Evolutionary conservation across 1,140 invertebrate species (phyloP).

Genomic region (Drosophila bipectinata): DNA sequence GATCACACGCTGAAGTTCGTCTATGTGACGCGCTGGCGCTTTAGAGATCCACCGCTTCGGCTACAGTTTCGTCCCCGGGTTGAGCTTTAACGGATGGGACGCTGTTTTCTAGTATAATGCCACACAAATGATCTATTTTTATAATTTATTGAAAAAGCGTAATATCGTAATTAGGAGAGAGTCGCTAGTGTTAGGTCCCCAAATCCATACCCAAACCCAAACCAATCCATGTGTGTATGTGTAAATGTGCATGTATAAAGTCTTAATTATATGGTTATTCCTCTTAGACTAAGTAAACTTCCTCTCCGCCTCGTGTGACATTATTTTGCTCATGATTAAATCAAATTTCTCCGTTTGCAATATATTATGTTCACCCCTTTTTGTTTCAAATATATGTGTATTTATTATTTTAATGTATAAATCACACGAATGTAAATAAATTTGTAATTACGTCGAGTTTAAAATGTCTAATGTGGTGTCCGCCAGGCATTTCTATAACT

Average conservation of each 20-base stretch:
- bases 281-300: constrained; percentile 60
- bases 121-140: constrained; percentile 76
- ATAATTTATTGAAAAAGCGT: constrained; percentile 77
- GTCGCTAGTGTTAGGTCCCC: constrained; percentile 54
- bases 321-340: constrained; percentile 65
- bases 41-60: constrained; percentile 94
- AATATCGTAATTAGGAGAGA: constrained; percentile 63
- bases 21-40: constrained; percentile 98
- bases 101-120: constrained; percentile 51
- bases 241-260: constrained; percentile 71
- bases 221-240: constrained; percentile 54
- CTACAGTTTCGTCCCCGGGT: constrained; percentile 93
- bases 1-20: constrained; percentile 99
- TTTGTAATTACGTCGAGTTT: constrained; percentile 68
- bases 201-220: not conserved
- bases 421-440: constrained; percentile 77
- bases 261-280: constrained; percentile 57
- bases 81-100: constrained; percentile 68
- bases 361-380: constrained; percentile 60
- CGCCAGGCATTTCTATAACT: constrained; percentile 37
- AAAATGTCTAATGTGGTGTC: constrained; percentile 32
- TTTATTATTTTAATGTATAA: constrained; percentile 78
- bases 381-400: constrained; percentile 62
- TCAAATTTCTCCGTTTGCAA: constrained; percentile 65
- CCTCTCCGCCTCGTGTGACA: constrained; percentile 57